Conservation (phyloP, 2,113 vertebrate species). For the Hyperopisus bebe region DNA sequence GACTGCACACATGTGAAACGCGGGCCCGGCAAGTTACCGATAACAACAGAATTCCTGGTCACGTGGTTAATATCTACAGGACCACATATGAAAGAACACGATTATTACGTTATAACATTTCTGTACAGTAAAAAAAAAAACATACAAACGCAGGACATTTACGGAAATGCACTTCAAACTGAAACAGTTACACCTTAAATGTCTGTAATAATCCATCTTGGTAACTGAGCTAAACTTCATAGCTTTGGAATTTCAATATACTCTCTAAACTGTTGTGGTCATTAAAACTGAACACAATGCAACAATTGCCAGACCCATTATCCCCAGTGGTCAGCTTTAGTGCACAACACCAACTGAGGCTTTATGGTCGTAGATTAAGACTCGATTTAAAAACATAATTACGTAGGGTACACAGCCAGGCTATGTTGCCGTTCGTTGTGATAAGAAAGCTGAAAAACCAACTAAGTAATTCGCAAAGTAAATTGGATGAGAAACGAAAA, state of each 20-base stretch:
- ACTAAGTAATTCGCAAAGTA: not conserved
- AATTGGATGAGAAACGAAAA: not conserved
- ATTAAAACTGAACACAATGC: not conserved
- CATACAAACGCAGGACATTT: not conserved
- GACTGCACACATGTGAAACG: not conserved
- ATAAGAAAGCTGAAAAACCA: not conserved
- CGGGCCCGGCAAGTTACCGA: not conserved
- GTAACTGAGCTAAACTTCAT: not conserved
- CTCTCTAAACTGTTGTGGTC: not conserved
- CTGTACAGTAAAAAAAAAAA: not conserved
- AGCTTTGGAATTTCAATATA: not conserved
- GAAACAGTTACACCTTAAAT: not conserved
- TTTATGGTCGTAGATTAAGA: not conserved
- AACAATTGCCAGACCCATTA: not conserved
- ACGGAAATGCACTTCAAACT: not conserved
- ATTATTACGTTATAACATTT: not conserved
- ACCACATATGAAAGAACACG: not conserved
- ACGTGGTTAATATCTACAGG: conserved; percentile 3
- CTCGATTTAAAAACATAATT: not conserved
- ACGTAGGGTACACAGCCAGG: not conserved
- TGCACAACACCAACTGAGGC: not conserved
- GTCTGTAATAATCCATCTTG: not conserved
- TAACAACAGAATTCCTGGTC: not conserved
- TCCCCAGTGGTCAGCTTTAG: not conserved
- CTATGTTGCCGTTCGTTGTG: not conserved